A percentile compares a stretch with the other conserved stretches of the same genome.
phyloP scores from a whole-genome alignment of 2,797 vertebrate genomes.

The Micrastur ruficollis region DNA sequence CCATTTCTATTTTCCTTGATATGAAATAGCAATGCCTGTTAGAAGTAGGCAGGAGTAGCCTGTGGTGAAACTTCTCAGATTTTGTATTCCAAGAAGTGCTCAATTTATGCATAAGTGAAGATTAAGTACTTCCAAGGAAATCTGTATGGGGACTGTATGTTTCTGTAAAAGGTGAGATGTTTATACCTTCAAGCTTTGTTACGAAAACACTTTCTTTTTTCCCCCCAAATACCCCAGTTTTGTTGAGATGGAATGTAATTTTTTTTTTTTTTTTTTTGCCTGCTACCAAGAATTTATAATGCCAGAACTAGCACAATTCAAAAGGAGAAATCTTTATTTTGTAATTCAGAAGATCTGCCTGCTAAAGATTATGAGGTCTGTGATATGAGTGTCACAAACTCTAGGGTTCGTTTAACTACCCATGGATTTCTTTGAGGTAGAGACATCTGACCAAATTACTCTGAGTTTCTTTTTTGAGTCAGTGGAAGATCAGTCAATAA shows the following conservation, averaged over 20 bases:
- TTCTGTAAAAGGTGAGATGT: not conserved
- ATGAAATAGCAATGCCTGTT: not conserved
- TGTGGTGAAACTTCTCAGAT: not conserved
- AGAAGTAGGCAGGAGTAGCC: not conserved
- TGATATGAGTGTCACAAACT: not conserved
- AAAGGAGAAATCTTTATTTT: not conserved
- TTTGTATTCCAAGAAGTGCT: not conserved
- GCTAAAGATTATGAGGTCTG: not conserved
- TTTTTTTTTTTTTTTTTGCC: not conserved
- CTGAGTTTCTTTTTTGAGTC: not conserved
- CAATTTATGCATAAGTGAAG: not conserved
- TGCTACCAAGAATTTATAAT: not conserved
- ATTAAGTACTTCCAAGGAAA: not conserved
- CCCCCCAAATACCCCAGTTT: not conserved
- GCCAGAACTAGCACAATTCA: not conserved
- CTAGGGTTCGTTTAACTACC: not conserved
- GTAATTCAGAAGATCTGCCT: not conserved
- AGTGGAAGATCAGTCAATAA: not conserved
- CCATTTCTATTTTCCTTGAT: not conserved
- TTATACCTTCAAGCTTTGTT: not conserved
- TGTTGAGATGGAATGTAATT: not conserved
- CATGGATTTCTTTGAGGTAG: not conserved
- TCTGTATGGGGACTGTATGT: not conserved
- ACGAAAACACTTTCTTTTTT: not conserved
- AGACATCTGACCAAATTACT: conserved; percentile 4